Evolutionary conservation across 1,140 invertebrate genomes (phyloP), one percentile per base, ranked within the genome.

Genomic region (Fragariocoptes setiger): DNA sequence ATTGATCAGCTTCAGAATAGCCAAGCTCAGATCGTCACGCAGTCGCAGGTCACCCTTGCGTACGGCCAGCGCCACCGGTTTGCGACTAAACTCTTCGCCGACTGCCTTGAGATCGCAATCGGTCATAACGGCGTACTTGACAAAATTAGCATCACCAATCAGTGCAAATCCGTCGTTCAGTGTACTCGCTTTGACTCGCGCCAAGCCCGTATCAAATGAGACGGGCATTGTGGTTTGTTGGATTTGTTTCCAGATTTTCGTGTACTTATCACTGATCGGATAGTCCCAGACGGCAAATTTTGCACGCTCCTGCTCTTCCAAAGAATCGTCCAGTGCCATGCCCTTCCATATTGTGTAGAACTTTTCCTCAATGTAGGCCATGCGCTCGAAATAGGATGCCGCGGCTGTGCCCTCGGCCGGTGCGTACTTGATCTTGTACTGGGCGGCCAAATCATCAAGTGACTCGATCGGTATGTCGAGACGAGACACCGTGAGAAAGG

Each of bases 201-300:
- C 57, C 0, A 92, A 52, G 1, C 44, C 46, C 22, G 41, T 37
- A 38, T 43, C 69, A 4, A 74, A 62, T 2, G 62, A 67, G 15
- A 64, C 60, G 0, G 86, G 85, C 17, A 92, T 65, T 0, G 62
- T 66, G 0, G 79, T 73, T 48, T 86, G 79, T 50, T 76, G 70
- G 83, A 95, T 95, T 0, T 79, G 78, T 54, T 86, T 75, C 73
- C 83, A 90, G 69, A 97, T 88, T 57, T 94, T 94, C 1, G 82
- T 92, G 56, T 86, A 97, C 51, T 88, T 94, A 56, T 95, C 85
- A 49, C 78, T 85, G 0, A 92, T 82, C 0, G 88, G 88, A 58
- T 94, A 97, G 56, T 95, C 86, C 86, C 86, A 97, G 0, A 95
- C 86, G 0, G 86, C 85, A 13, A 94, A 55, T 55, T 88, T 80